Conservation (phyloP, 2,888 invertebrate genomes). For the Holacanthella duospinosa region DNA sequence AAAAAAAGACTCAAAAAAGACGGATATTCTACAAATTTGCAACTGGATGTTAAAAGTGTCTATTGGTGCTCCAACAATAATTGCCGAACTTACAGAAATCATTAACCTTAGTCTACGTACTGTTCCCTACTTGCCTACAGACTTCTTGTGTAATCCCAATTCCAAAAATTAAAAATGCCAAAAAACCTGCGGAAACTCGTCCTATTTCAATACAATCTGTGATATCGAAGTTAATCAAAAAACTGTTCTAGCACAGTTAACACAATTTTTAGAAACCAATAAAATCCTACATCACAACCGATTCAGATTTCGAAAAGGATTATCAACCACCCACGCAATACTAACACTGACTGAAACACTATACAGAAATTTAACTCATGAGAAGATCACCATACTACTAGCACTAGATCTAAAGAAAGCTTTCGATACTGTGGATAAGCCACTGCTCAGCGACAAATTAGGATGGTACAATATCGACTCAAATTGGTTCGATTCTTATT, state of each 20-base stretch:
- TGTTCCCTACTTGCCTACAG: neutral
- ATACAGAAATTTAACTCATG: neutral
- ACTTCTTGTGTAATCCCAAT: neutral
- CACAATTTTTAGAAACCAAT: neutral
- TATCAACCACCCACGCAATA: neutral
- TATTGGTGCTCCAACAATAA: neutral
- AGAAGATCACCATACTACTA: neutral
- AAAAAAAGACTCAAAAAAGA: neutral
- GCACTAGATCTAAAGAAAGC: neutral
- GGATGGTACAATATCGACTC: neutral
- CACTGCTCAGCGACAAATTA: neutral
- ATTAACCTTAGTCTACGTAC: neutral
- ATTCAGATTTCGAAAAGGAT: neutral
- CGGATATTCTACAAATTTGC: neutral
- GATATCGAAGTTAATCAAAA: neutral
- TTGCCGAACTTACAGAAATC: neutral
- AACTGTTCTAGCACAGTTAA: neutral
- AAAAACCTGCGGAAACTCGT: neutral
- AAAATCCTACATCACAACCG: neutral
- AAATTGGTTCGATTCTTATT: neutral
- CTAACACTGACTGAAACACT: neutral
- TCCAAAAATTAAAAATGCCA: neutral
- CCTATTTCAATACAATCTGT: neutral
- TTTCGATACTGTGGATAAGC: neutral
- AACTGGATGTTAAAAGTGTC: neutral